Base-by-base conservation (phyloP, 2,797 vertebrate species). In the Rhinophrynus dorsalis region DNA sequence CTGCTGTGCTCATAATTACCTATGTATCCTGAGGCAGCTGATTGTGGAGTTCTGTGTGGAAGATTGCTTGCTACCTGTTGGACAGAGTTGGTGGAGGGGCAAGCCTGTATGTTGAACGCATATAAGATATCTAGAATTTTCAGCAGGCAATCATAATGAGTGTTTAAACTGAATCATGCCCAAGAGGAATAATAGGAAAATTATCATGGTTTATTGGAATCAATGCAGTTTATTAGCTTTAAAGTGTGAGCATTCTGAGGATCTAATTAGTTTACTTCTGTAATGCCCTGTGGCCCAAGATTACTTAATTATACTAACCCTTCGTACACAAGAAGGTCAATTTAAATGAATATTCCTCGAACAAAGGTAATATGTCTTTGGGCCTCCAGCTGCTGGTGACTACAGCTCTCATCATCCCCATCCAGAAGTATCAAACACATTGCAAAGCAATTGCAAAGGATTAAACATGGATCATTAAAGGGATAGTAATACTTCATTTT, bases 1-100 rank as follows among this genome's bases (percentile, higher is more conserved):
- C 67, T 70, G 50, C 58, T 32, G 13, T 12, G 57, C 24, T 52
- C 18, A 56, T 69, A 69, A 69, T 70, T 70, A 56, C 50, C 58
- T 62, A 11, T 21, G 15, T 70, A 50, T 37, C 67, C 58, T 13
- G 38, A 45, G 58, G 67, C 48, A 3, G 17, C 20, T 20, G 48
- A 18, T 38, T 27, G 57, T 13, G 0, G 13, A 18, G 67, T 20
- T 23, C 26, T 42, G 20, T 33, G 13, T 11, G 11, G 33, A 18
- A n/a, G 8, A 12, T 18, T 3, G n/a, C n/a, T n/a, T n/a, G 37
- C 27, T 62, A 37, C 58, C 50, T 56, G 40, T 20, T 26, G 15
- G 11, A 21, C 5, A 38, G 38, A 24, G 45, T 18, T 27, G 57
- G 23, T n/a, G 20, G 35, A 2, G 3, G 67, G 12, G 8, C 13